A percentile compares a stretch with the other conserved stretches of the same genome.
Evolutionary conservation across 2,113 vertebrate species (phyloP).

Genomic region (Lamprotornis superbus): DNA sequence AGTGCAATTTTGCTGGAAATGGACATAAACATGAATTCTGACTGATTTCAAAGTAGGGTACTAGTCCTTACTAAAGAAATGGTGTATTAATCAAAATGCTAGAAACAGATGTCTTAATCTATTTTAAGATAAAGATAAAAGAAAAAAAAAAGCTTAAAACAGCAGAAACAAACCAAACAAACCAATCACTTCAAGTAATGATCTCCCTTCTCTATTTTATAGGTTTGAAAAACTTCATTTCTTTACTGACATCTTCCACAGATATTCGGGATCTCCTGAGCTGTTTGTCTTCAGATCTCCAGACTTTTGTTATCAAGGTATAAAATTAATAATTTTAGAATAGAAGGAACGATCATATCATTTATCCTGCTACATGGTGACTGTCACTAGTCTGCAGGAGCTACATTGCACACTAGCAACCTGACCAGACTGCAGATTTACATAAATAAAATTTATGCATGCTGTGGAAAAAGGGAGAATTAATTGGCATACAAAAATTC

Average conservation of each 20-base stretch:
- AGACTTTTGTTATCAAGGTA: constrained; percentile 73
- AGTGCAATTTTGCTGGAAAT: background rate
- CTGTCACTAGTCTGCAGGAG: background rate
- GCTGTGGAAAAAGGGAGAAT: background rate
- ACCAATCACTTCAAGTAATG: background rate
- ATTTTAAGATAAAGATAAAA: background rate
- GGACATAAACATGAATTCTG: background rate
- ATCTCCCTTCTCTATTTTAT: background rate
- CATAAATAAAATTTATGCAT: constrained; percentile 18
- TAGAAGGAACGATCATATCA: background rate
- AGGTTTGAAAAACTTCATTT: constrained; percentile 68
- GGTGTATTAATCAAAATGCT: background rate
- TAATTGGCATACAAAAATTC: constrained; percentile 27
- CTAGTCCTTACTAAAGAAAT: background rate
- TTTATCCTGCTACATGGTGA: background rate
- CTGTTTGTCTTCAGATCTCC: constrained; percentile 66
- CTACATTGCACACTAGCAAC: background rate
- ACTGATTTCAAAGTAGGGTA: background rate
- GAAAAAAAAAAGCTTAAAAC: background rate
- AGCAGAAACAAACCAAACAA: background rate
- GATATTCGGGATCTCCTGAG: constrained; percentile 68
- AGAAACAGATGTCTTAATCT: background rate
- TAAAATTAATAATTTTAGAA: constrained; percentile 11
- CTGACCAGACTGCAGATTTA: constrained; percentile 41
- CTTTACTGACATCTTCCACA: constrained; percentile 51